Percentiles rank a stretch among this genome's conserved stretches.
Evolutionary conservation across 2,888 invertebrate genomes (phyloP).

Genomic region (Perdita meconis): DNA sequence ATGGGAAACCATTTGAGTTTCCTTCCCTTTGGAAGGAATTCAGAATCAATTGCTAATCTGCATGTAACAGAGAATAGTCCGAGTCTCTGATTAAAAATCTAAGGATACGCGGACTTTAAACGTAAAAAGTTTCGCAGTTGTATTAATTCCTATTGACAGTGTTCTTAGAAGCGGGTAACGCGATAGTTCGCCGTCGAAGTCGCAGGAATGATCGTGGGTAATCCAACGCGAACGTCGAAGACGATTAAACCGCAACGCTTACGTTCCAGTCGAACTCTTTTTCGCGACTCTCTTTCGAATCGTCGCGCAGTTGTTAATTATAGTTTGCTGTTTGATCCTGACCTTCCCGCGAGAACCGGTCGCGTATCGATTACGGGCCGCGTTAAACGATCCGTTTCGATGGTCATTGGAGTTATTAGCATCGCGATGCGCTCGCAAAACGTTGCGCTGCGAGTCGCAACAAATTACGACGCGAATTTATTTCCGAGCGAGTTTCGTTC

Average conservation of each 20-base stretch:
- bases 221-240: slow-evolving; percentile 43
- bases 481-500: no score
- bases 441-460: no score
- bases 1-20: no score
- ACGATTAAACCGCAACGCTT: slow-evolving; percentile 49
- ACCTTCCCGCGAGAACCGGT: slow-evolving; percentile 40
- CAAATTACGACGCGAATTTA: no score
- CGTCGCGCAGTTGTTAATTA: slow-evolving; percentile 28
- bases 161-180: slow-evolving; percentile 48
- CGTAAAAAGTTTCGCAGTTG: neutral
- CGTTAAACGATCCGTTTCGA: slow-evolving; percentile 29
- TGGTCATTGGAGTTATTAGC: neutral
- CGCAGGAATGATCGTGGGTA: slow-evolving; percentile 50
- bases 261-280: slow-evolving; percentile 26
- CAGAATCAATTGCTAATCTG: no score
- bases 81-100: neutral
- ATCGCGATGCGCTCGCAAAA: no score
- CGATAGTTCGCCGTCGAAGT: slow-evolving; percentile 48
- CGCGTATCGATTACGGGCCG: slow-evolving; percentile 25
- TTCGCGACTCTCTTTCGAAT: neutral
- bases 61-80: no score
- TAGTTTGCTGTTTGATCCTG: slow-evolving; percentile 21
- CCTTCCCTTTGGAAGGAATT: no score
- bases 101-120: neutral
- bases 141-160: neutral